Evolutionary conservation across 2,888 invertebrate genomes (phyloP).

Genomic region (Drosophila monieri): DNA sequence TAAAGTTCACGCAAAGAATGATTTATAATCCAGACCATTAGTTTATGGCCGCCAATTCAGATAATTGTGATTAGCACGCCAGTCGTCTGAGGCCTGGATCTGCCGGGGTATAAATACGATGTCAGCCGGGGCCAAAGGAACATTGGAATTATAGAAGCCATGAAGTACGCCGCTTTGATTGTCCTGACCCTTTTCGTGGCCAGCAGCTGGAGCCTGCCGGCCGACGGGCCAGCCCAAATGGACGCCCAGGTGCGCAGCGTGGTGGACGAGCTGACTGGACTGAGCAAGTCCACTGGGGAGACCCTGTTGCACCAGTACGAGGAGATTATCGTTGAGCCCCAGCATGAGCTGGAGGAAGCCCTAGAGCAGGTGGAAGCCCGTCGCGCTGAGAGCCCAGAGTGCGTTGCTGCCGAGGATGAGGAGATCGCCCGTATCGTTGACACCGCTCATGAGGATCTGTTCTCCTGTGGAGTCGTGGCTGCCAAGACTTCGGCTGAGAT

Average conservation of each 20-base stretch:
- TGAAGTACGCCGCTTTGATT: conserved; percentile 46
- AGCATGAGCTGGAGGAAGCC: conserved; percentile 64
- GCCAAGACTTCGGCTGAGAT: conserved; percentile 70
- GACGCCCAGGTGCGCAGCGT: conserved; percentile 49
- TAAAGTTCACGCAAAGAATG: conserved; percentile 32
- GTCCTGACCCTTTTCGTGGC: conserved; percentile 50
- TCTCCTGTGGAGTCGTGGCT: conserved; percentile 62
- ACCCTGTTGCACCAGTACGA: conserved; percentile 63
- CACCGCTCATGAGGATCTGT: conserved; percentile 59
- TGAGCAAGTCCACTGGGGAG: conserved; percentile 56
- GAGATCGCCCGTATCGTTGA: conserved; percentile 52
- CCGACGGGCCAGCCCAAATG: conserved; percentile 41
- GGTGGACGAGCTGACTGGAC: conserved; percentile 51
- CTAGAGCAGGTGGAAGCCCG: conserved; percentile 62
- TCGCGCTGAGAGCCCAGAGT: conserved; percentile 53
- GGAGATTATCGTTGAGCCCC: conserved; percentile 65
- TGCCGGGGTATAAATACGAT: conserved; percentile 52
- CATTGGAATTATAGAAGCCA: conserved; percentile 23
- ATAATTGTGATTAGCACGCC: conserved; percentile 15
- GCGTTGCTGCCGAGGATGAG: conserved; percentile 65
- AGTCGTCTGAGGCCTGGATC: conserved; percentile 13
- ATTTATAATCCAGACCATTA: conserved; percentile 21
- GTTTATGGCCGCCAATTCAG: conserved; percentile 32
- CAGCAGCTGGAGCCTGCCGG: conserved; percentile 49
- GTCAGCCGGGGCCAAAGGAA: neutral